phyloP scores from a whole-genome alignment of 2,797 vertebrate genomes.

The Eidolon dupreanum region DNA sequence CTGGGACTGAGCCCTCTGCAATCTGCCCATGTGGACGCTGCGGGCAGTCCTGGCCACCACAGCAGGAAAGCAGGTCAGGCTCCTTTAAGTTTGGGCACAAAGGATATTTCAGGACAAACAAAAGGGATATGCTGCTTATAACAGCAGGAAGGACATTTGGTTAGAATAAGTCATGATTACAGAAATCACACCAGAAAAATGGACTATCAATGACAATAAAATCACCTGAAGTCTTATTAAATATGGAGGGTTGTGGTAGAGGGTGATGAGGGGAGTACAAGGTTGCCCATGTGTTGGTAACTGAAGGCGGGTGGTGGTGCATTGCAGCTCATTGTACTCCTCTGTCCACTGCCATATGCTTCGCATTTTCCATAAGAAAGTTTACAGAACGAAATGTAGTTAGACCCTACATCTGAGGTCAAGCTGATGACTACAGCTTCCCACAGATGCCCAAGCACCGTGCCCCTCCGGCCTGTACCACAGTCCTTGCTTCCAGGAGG shows the following conservation, averaged over 20 bases:
- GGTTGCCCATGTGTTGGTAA: background rate
- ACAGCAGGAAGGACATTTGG: background rate
- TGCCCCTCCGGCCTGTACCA: background rate
- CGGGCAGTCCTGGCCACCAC: accelerated
- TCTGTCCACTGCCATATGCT: background rate
- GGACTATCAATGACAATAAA: background rate
- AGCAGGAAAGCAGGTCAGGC: background rate
- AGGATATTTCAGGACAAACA: background rate
- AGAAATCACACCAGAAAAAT: background rate
- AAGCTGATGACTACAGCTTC: background rate
- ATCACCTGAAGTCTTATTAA: background rate
- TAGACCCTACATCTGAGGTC: background rate
- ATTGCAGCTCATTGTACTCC: background rate
- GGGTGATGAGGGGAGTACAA: background rate
- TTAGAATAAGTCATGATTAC: background rate
- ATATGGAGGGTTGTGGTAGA: background rate
- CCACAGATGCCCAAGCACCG: background rate
- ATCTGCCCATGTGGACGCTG: accelerated
- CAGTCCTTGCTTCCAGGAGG: background rate
- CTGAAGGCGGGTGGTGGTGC: background rate
- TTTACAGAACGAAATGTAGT: background rate
- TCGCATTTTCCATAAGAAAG: background rate
- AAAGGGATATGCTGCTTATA: background rate
- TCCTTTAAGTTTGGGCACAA: background rate
- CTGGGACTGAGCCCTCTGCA: background rate